Evolutionary conservation across 37 sponge, comb jelly and placozoan species (phyloP).

Genomic region (Agelas oroides): DNA sequence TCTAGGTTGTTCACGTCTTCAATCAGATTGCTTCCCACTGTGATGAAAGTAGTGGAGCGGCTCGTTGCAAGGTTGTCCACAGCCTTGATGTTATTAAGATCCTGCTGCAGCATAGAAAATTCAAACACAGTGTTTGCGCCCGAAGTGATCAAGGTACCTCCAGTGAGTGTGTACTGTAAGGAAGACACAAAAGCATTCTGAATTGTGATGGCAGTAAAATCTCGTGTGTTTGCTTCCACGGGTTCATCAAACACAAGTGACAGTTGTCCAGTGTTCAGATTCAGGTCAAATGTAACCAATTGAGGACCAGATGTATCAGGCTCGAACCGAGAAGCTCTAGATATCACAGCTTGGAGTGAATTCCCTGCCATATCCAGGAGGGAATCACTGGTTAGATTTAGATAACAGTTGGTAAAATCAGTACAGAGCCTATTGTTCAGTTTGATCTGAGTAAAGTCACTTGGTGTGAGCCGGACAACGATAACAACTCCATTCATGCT

Average conservation of each 20-base stretch:
- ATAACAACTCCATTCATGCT: slow-evolving; percentile 60
- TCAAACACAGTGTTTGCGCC: neutral
- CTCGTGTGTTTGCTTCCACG: slow-evolving; percentile 50
- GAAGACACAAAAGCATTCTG: slow-evolving; percentile 62
- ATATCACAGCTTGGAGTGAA: slow-evolving; percentile 5
- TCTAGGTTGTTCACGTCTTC: slow-evolving; percentile 39
- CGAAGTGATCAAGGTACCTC: slow-evolving; percentile 35
- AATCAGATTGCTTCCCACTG: slow-evolving; percentile 27
- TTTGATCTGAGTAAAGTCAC: slow-evolving; percentile 52
- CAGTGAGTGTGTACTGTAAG: slow-evolving; percentile 54
- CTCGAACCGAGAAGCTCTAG: slow-evolving; percentile 33
- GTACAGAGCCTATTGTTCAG: slow-evolving; percentile 60
- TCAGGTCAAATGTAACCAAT: slow-evolving; percentile 55
- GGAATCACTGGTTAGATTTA: slow-evolving; percentile 48
- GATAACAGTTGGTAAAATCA: slow-evolving; percentile 60
- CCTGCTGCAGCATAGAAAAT: slow-evolving; percentile 37
- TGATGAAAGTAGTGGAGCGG: slow-evolving; percentile 71
- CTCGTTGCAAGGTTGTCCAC: slow-evolving; percentile 64
- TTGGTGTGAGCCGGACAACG: slow-evolving; percentile 26
- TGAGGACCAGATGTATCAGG: slow-evolving; percentile 74
- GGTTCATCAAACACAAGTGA: slow-evolving; percentile 83
- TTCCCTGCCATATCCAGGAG: slow-evolving; percentile 70
- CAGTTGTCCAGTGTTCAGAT: slow-evolving; percentile 73
- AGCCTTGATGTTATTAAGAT: slow-evolving; percentile 76
- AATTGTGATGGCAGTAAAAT: slow-evolving; percentile 64